Conservation (phyloP, 2,888 invertebrate species). For the Blera fallax region DNA sequence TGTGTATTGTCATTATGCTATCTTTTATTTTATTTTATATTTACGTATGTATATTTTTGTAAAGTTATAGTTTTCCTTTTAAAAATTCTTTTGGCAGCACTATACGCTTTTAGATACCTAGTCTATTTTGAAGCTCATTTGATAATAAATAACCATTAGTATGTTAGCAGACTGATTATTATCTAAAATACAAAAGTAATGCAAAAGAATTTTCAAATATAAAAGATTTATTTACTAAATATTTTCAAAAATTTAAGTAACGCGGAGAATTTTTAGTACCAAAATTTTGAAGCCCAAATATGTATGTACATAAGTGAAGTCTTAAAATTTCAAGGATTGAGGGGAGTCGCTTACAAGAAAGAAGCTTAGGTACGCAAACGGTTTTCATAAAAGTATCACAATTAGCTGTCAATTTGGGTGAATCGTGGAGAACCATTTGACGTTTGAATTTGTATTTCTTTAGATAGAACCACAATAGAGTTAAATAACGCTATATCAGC, state of each 20-base stretch:
- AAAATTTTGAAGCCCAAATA: not conserved
- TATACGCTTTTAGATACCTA: slow-evolving; percentile 8
- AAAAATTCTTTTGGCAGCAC: slow-evolving; percentile 11
- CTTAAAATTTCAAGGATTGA: too few species aligned
- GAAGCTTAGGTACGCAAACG: too few species aligned
- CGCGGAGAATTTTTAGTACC: not conserved
- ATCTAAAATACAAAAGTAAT: not conserved
- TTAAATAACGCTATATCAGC: too few species aligned
- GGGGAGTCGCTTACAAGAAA: too few species aligned
- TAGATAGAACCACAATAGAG: too few species aligned
- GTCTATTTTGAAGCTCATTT: slow-evolving; percentile 54
- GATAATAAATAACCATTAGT: not conserved
- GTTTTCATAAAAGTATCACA: too few species aligned
- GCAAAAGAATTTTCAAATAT: not conserved
- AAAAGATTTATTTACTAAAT: not conserved
- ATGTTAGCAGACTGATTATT: not conserved
- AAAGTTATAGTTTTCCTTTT: not conserved
- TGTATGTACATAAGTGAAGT: not conserved
- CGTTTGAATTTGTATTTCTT: too few species aligned
- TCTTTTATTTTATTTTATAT: not conserved
- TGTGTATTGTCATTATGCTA: slow-evolving; percentile 53
- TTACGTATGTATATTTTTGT: slow-evolving; percentile 4
- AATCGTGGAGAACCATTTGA: too few species aligned
- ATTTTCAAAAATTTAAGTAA: not conserved
- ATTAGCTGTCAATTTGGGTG: too few species aligned